phyloP scores from a whole-genome alignment of 2,888 invertebrate genomes.

The Ernsta delagoae region DNA sequence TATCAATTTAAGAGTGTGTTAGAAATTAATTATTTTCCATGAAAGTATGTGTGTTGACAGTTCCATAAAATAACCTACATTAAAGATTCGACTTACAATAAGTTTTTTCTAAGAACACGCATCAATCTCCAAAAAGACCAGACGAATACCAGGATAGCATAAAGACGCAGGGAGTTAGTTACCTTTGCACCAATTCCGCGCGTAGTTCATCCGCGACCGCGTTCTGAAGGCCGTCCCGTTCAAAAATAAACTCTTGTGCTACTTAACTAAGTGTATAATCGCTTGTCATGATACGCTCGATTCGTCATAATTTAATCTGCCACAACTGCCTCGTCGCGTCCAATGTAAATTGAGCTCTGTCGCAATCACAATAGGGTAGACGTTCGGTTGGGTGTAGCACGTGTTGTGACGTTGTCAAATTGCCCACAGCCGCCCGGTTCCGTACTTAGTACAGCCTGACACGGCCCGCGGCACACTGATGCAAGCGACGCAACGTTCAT shows the following conservation, averaged over 20 bases:
- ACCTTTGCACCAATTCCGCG: constrained; percentile 51
- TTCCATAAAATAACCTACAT: too few relatives aligned
- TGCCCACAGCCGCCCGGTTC: constrained; percentile 50
- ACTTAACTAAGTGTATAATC: constrained; percentile 35
- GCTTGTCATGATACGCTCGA: constrained; percentile 27
- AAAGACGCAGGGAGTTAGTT: constrained; percentile 41
- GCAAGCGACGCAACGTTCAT: constrained; percentile 71
- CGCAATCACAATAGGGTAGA: background rate
- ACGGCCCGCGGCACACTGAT: constrained; percentile 66
- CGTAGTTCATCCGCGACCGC: constrained; percentile 46
- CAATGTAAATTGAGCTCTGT: constrained; percentile 16
- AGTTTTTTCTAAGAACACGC: too few relatives aligned
- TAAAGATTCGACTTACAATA: too few relatives aligned
- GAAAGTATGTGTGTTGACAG: too few relatives aligned
- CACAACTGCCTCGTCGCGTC: background rate
- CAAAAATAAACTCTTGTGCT: constrained; percentile 32
- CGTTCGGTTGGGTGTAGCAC: constrained; percentile 21
- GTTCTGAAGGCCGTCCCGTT: constrained; percentile 23
- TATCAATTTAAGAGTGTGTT: too few relatives aligned
- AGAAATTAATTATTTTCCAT: too few relatives aligned
- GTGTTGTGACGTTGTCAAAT: constrained; percentile 53
- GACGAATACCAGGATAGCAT: constrained; percentile 41
- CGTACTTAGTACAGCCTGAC: constrained; percentile 81
- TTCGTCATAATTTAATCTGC: constrained; percentile 28
- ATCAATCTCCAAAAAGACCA: too few relatives aligned